phyloP scores from a whole-genome alignment of 2,113 vertebrate species.

The Microtus montanus region DNA sequence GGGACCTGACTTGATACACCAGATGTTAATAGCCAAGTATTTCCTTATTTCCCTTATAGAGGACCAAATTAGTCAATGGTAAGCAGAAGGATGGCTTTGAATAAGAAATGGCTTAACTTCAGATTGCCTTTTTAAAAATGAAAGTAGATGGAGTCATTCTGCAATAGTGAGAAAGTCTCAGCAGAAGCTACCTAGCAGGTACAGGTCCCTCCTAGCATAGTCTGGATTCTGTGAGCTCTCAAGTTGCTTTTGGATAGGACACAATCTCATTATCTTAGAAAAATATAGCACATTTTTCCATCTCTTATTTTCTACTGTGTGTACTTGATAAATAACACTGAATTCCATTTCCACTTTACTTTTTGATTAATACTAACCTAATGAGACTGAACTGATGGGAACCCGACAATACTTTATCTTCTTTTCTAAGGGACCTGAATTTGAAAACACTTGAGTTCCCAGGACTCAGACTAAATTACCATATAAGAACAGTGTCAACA shows the following conservation, averaged over 20 bases:
- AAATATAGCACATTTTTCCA: neutral
- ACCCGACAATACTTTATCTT: constrained; percentile 44
- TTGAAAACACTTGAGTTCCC: constrained; percentile 51
- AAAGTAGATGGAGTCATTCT: neutral
- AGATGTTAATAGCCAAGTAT: neutral
- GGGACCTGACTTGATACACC: neutral
- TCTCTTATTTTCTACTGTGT: constrained; percentile 41
- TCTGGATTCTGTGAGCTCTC: neutral
- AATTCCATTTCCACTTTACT: constrained; percentile 42
- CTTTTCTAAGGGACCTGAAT: constrained; percentile 4
- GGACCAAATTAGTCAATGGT: neutral
- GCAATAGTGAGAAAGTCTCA: neutral
- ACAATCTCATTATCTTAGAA: neutral
- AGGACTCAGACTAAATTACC: constrained; percentile 47
- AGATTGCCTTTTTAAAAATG: constrained; percentile 5
- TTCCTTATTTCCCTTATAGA: neutral
- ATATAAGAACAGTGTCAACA: constrained; percentile 33
- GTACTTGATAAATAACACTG: constrained; percentile 51
- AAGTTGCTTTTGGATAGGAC: neutral
- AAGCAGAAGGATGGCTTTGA: neutral
- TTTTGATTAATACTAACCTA: constrained; percentile 64
- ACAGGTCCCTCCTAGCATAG: neutral
- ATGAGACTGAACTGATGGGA: constrained; percentile 36
- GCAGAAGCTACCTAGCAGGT: neutral
- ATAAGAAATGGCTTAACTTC: neutral